Percentiles rank a stretch among this genome's conserved stretches.
Conservation (phyloP, 2,113 vertebrate genomes). For the Hucho hucho region DNA sequence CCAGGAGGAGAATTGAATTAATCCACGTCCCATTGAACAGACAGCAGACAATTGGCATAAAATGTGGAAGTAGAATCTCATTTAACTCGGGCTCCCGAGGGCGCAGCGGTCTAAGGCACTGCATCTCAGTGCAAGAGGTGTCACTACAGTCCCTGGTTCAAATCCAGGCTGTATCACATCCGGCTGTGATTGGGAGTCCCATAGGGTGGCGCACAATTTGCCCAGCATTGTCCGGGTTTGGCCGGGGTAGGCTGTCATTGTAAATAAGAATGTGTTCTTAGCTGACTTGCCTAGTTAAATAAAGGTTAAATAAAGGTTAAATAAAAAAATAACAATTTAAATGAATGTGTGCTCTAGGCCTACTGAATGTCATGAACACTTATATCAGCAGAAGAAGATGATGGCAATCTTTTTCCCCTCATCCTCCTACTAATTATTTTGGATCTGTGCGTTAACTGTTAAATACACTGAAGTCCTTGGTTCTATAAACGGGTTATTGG, state of each 20-base stretch:
- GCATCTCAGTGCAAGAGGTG: no score
- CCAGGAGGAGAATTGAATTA: slow-evolving; percentile 51
- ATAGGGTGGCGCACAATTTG: no score
- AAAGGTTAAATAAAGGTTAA: no score
- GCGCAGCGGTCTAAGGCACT: no score
- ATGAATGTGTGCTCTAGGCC: neutral
- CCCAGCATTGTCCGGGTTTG: no score
- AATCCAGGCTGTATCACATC: no score
- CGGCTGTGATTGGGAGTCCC: no score
- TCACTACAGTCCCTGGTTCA: no score
- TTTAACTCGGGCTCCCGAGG: slow-evolving; percentile 38
- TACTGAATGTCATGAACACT: neutral
- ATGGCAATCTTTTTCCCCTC: slow-evolving; percentile 46
- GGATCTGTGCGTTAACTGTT: slow-evolving; percentile 55
- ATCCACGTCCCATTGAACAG: slow-evolving; percentile 49
- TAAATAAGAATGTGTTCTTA: no score
- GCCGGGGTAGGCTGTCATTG: no score
- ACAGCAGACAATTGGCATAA: slow-evolving; percentile 57
- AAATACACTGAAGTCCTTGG: slow-evolving; percentile 48
- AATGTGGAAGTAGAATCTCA: slow-evolving; percentile 45
- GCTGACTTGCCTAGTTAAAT: no score
- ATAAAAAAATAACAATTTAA: no score
- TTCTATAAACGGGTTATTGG: slow-evolving; percentile 55
- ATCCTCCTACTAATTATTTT: slow-evolving; percentile 42
- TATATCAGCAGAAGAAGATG: slow-evolving; percentile 27